phyloP scores from a whole-genome alignment of 2,797 vertebrate genomes.

The Crocidura indochinensis region DNA sequence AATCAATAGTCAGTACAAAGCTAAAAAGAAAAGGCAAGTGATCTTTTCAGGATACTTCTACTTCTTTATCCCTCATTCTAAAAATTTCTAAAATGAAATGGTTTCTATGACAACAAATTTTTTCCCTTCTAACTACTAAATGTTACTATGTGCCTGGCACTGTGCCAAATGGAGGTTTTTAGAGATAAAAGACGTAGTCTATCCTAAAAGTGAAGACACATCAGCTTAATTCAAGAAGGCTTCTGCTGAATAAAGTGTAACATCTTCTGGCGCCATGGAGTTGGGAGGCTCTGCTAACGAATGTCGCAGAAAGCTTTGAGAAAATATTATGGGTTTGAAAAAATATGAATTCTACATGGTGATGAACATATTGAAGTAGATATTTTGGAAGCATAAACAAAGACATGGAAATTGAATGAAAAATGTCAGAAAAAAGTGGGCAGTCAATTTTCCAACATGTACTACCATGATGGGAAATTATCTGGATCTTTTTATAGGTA shows the following conservation, averaged over 20 bases:
- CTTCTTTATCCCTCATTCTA: neutral
- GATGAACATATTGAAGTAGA: neutral
- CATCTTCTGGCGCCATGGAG: neutral
- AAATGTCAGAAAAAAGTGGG: neutral
- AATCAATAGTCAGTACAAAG: neutral
- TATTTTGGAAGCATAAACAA: neutral
- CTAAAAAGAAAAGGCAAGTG: neutral
- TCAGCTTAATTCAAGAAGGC: neutral
- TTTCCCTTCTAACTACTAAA: neutral
- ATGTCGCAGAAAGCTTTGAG: conserved; percentile 11
- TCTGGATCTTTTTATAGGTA: too few relatives aligned
- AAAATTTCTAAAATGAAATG: conserved; percentile 22
- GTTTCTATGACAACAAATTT: neutral
- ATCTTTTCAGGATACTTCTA: neutral
- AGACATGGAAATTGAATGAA: neutral
- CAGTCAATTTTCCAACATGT: too few relatives aligned
- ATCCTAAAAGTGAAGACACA: neutral
- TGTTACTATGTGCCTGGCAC: too few relatives aligned
- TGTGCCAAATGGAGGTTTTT: neutral
- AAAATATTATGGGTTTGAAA: neutral
- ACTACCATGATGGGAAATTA: too few relatives aligned
- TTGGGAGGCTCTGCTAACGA: neutral
- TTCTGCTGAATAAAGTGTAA: neutral
- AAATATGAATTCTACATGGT: neutral
- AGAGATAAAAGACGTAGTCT: neutral